Conservation (phyloP, 35 echinoderm and acorn worm species). For the Eucidaris tribuloides region DNA sequence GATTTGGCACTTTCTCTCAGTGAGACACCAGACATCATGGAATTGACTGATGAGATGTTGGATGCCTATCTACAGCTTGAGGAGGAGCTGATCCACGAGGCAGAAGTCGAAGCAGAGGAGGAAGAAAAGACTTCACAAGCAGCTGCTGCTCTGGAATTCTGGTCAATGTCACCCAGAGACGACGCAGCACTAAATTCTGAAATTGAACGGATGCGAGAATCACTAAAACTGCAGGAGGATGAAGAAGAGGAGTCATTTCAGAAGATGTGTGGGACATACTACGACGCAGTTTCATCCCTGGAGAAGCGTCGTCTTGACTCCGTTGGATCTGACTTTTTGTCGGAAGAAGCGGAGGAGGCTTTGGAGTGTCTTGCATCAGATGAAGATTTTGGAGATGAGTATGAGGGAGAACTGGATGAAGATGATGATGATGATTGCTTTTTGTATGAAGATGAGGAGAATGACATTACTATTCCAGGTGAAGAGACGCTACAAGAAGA, state of each 20-base stretch:
- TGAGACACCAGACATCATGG: slow-evolving; percentile 81
- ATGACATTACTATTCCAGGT: neutral
- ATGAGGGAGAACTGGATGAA: slow-evolving; percentile 52
- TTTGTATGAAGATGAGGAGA: neutral
- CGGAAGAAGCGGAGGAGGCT: slow-evolving; percentile 39
- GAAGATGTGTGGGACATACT: neutral
- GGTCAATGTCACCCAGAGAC: slow-evolving; percentile 88
- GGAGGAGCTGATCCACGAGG: slow-evolving; percentile 26
- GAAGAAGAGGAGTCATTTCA: slow-evolving; percentile 3
- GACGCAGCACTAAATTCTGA: slow-evolving; percentile 33
- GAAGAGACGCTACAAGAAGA: neutral
- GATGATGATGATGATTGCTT: slow-evolving; percentile 40
- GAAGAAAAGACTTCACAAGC: slow-evolving; percentile 3
- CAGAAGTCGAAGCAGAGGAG: neutral
- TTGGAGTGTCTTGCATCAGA: slow-evolving; percentile 35
- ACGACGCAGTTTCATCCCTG: neutral
- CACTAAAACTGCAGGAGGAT: neutral
- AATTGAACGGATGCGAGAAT: neutral
- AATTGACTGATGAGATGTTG: slow-evolving; percentile 77
- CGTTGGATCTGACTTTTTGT: slow-evolving; percentile 28
- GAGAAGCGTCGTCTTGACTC: slow-evolving; percentile 5
- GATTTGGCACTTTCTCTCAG: slow-evolving; percentile 13
- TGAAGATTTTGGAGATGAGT: slow-evolving; percentile 21
- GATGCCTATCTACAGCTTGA: slow-evolving; percentile 82
- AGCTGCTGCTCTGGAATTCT: slow-evolving; percentile 81